Percentiles rank a stretch among this genome's conserved stretches.
These are phyloP conservation scores for Brachionus plicatilis DNA, from an alignment of 1,140 invertebrate species.

Conservation along the genomic window DNA sequence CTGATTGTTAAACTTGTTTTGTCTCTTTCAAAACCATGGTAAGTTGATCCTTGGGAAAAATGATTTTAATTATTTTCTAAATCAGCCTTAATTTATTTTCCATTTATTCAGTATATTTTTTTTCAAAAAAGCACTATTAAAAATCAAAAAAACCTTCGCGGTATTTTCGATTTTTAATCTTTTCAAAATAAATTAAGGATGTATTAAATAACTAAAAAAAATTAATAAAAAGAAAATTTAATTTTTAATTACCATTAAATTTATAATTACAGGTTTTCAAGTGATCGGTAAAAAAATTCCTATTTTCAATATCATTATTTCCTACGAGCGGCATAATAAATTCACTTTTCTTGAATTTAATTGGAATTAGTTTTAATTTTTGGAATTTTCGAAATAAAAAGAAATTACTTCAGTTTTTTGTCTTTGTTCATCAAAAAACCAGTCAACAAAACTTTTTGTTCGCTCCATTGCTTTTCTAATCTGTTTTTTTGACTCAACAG, in stretches of 20 bases:
- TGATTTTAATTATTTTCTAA: background rate
- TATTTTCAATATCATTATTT: background rate
- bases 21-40: background rate
- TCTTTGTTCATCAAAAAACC: background rate
- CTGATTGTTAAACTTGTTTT: background rate
- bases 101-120: too few species aligned
- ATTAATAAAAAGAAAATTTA: background rate
- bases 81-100: background rate
- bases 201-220: background rate
- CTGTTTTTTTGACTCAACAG: conserved; percentile 1
- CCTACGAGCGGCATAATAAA: background rate
- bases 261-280: conserved; percentile 1
- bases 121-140: too few species aligned
- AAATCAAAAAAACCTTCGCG: too few species aligned
- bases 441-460: conserved; percentile 36
- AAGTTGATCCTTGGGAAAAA: background rate
- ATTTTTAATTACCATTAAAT: background rate
- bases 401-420: background rate
- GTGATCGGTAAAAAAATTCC: background rate
- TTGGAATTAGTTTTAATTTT: background rate
- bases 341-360: background rate
- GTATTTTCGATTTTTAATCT: too few species aligned
- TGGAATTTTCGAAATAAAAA: too few species aligned
- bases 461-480: conserved; percentile 21
- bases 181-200: background rate